A percentile compares a stretch with the other conserved stretches of the same genome.
These are phyloP conservation scores for Excalfactoria chinensis DNA, from an alignment of 2,113 vertebrate species.

Conservation along the genomic window DNA sequence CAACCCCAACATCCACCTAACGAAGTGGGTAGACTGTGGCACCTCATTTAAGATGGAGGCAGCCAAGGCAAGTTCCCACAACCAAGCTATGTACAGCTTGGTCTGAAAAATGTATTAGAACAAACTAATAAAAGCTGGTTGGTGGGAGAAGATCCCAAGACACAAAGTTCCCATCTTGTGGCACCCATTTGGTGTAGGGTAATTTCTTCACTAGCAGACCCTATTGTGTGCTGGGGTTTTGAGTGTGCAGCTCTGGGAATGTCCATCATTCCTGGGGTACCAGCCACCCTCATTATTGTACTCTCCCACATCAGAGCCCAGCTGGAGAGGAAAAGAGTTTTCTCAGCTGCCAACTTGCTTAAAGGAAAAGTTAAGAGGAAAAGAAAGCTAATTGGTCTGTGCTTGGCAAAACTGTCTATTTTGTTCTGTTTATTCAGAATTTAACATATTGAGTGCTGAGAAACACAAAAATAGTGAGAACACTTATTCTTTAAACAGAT, in stretches of 20 bases:
- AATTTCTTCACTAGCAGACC: not conserved
- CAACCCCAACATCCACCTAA: not conserved
- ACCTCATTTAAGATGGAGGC: not conserved
- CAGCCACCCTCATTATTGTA: not conserved
- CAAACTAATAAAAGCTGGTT: not conserved
- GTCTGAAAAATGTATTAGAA: not conserved
- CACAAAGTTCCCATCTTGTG: slow-evolving; percentile 4
- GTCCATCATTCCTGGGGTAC: not conserved
- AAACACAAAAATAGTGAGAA: slow-evolving; percentile 37
- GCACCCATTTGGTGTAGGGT: not conserved
- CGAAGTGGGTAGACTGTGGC: not conserved
- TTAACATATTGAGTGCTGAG: not conserved
- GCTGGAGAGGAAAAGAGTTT: not conserved
- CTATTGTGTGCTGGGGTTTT: not conserved
- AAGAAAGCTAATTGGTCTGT: slow-evolving; percentile 41
- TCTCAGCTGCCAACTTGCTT: slow-evolving; percentile 39
- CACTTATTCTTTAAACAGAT: slow-evolving; percentile 23
- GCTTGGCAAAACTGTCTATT: slow-evolving; percentile 41
- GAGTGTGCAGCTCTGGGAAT: not conserved
- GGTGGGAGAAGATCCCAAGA: not conserved
- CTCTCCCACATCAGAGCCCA: slow-evolving; percentile 7
- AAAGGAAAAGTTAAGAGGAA: slow-evolving; percentile 54
- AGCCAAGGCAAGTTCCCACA: not conserved
- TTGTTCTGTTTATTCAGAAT: slow-evolving; percentile 34
- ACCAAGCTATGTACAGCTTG: not conserved